Evolutionary conservation across 2,888 invertebrate species (phyloP), one percentile per base, ranked within the genome.

Genomic region (Clistopyga incitator): DNA sequence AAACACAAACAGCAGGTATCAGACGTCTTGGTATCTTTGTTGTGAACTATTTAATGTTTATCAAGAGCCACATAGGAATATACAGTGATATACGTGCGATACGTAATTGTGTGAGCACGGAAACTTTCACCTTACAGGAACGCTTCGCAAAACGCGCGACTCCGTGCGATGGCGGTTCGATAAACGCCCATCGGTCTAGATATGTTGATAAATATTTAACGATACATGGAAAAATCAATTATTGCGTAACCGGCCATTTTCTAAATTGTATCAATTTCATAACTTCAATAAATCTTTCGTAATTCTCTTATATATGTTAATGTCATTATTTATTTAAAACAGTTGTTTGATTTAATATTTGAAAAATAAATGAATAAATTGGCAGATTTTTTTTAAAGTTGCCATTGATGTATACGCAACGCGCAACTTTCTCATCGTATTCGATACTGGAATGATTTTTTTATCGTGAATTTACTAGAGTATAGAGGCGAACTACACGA

Each of bases 71-170:
- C 6, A 11, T 11, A 10, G 59, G 18, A 18, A 29, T 10, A n/a
- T 18, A 8, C 18, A 4, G 38, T 38, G 38, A 38, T 25, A 25
- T 25, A 13, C 25, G 25, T 67, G 1, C 13, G 20, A 45, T 38
- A 42, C 71, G 71, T 71, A 71, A 42, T 42, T 56, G 11, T 38
- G 29, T 42, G 56, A 42, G 38, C 15, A 67, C 20, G 71, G 56
- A 71, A 71, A 71, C 71, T 71, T 71, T 71, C 71, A 56, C 71
- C 71, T 23, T 6, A 20, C 20, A 3, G 11, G 42, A 15, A 4
- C 52, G 71, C 23, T 2, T 20, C 68, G 65, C 59, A 56, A n/a
- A 64, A 2, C 47, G 45, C 47, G 47, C 15, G 13, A 45, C n/a
- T 45, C 45, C 47, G 67, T 47, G 4, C 20, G n/a, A 38, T 18